A percentile compares a stretch with the other conserved stretches of the same genome.
Conservation (phyloP, 2,113 vertebrate species). For the Pterocles orientalis region DNA sequence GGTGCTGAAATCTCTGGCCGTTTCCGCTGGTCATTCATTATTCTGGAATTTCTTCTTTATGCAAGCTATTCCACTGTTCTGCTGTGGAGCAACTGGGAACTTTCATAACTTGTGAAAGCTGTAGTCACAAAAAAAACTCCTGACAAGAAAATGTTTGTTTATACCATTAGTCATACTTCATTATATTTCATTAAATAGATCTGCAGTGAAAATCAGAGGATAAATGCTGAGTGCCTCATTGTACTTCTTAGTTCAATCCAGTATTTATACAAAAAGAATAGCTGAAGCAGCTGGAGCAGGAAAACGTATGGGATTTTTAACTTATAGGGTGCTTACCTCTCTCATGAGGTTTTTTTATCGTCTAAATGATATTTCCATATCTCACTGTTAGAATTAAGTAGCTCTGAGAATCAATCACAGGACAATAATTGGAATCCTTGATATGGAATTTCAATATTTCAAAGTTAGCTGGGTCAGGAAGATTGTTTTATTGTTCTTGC, state of each 20-base stretch:
- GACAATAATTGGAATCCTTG: background rate
- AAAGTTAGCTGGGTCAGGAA: background rate
- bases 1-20: background rate
- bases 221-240: background rate
- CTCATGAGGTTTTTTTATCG: background rate
- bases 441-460: constrained; percentile 25
- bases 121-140: background rate
- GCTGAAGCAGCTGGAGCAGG: background rate
- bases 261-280: background rate
- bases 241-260: background rate
- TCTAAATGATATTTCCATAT: background rate
- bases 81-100: background rate
- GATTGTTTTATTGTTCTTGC: background rate
- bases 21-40: background rate
- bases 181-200: background rate
- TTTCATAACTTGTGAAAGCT: background rate
- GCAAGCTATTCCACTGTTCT: background rate
- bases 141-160: background rate
- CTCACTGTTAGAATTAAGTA: background rate
- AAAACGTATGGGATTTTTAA: background rate
- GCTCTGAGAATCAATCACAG: constrained; percentile 1
- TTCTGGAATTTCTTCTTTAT: background rate
- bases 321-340: background rate
- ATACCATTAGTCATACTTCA: background rate
- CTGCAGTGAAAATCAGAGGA: background rate